Base-by-base conservation (phyloP, 2,888 invertebrate species). In the Sphinx pinastri region DNA sequence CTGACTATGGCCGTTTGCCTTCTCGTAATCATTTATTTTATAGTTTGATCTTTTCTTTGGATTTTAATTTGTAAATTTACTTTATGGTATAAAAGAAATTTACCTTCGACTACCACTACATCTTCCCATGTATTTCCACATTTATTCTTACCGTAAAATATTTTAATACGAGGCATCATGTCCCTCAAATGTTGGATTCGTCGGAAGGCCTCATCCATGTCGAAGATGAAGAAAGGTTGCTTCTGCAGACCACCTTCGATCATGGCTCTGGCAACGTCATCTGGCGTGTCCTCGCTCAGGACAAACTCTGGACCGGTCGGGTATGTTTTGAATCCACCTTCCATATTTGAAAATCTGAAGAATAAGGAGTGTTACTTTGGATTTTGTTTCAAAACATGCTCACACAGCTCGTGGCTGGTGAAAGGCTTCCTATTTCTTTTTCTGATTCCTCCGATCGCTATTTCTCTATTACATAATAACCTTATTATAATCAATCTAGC, bases 91-190 rank as follows among this genome's bases (percentile, higher is more conserved):
- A 38, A 38, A 38, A 38, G 2, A 3, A 38, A 3, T 38, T 25
- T 7, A 2, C 38, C 2, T 2, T 38, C 4, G 5, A 38, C 3
- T 38, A 4, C 0, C 38, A 38, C 38, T 38, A 38, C 0, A 38
- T 38, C 38, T 38, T 5, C 7, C 38, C 38, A 38, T 38, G 4
- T 38, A 25, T 25, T 2, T 2, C 7, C 45, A 47, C 5, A 60
- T 47, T 16, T 49, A 66, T 51, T 66, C 77, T 75, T 76, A 86
- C 86, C 85, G 71, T 83, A 86, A 75, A 84, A 85, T 71, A 85
- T 83, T 73, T 84, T 72, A 13, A 84, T 75, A 63, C 85, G 77
- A 4, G 86, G 86, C 81, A 85, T 81, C 68, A 77, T 74, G 14
- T 77, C 71, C 60, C 69, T 81, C 67, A 84, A 84, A 58, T 81